Conservation (phyloP, 2,113 vertebrate genomes). For the Actenoides lindsayi region DNA sequence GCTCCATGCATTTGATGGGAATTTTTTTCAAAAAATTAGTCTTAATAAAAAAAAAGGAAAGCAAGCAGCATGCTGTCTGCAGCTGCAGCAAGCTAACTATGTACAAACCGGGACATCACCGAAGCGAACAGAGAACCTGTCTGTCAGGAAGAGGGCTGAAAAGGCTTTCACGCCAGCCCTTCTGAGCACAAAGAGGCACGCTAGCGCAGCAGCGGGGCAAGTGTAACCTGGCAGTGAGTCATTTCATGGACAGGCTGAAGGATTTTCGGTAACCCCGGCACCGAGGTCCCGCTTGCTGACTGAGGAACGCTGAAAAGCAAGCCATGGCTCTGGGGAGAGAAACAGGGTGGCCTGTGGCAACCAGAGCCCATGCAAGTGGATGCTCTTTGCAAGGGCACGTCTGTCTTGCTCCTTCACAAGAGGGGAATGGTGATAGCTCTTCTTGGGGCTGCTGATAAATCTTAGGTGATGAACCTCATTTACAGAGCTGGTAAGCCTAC, state of each 20-base stretch:
- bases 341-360: background rate
- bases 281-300: accelerated
- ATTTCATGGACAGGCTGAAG: background rate
- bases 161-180: background rate
- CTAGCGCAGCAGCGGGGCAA: accelerated
- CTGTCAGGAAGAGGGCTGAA: background rate
- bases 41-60: background rate
- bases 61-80: background rate
- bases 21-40: background rate
- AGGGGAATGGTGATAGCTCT: accelerated
- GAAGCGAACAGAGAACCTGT: background rate
- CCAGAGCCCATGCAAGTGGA: background rate
- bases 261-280: accelerated
- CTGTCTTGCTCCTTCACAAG: background rate
- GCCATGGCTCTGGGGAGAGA: background rate
- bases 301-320: background rate
- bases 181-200: background rate
- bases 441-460: too few relatives aligned
- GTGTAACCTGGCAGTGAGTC: background rate
- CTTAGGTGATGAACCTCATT: background rate
- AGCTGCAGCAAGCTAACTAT: background rate
- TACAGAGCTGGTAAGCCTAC: background rate
- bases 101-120: background rate
- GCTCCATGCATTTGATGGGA: background rate
- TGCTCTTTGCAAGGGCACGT: background rate